Evolutionary conservation across 2,113 vertebrate genomes (phyloP).

Genomic region (Mastomys coucha): DNA sequence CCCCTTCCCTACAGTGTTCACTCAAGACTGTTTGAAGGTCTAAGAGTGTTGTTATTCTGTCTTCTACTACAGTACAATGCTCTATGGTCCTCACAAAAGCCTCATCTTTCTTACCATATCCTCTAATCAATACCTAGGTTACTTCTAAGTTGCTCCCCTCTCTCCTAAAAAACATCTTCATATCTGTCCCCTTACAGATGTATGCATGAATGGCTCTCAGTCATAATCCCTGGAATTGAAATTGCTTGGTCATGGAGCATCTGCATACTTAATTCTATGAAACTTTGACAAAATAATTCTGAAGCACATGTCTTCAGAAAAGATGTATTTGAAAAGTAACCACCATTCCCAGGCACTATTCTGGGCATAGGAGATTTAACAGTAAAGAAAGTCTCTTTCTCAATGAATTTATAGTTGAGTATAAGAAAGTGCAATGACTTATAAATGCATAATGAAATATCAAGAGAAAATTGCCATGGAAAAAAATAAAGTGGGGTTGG

Average conservation of each 20-base stretch:
- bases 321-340: slow-evolving; percentile 27
- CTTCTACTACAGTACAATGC: not conserved
- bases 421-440: not conserved
- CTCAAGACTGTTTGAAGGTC: slow-evolving; percentile 10
- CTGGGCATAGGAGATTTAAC: not conserved
- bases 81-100: not conserved
- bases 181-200: not conserved
- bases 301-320: slow-evolving; percentile 11
- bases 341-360: not conserved
- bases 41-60: not conserved
- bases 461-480: not conserved
- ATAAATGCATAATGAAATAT: slow-evolving; percentile 8
- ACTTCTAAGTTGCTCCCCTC: not conserved
- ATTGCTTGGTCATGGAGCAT: not conserved
- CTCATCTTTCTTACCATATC: slow-evolving; percentile 23
- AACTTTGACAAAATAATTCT: slow-evolving; percentile 26
- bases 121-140: not conserved
- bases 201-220: not conserved
- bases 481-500: not conserved
- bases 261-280: not conserved
- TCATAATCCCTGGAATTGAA: not conserved
- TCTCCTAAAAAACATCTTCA: slow-evolving; percentile 28
- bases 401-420: not conserved
- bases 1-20: not conserved
- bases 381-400: slow-evolving; percentile 4